phyloP scores from a whole-genome alignment of 2,888 invertebrate species.

The Xanthostigma xanthostigma region DNA sequence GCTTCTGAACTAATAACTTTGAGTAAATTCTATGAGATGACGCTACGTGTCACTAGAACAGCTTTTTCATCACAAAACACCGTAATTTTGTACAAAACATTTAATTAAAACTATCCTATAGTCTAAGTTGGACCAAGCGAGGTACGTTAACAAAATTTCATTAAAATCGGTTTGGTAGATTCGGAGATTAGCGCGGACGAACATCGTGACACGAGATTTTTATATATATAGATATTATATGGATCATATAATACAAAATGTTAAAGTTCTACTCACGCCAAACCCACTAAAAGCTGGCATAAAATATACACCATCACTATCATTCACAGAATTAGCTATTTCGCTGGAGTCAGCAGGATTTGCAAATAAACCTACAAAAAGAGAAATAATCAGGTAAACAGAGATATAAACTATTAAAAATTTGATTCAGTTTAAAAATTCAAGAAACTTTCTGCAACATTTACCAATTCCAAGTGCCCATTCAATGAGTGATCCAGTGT shows the following conservation, averaged over 20 bases:
- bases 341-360: constrained; percentile 47
- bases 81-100: too few species aligned
- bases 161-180: too few species aligned
- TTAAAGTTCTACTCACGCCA: constrained; percentile 40
- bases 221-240: too few species aligned
- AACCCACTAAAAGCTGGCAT: constrained; percentile 82
- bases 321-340: constrained; percentile 50
- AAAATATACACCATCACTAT: constrained; percentile 69
- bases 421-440: neutral
- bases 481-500: constrained; percentile 73
- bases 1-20: too few species aligned
- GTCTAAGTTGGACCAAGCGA: too few species aligned
- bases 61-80: too few species aligned
- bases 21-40: too few species aligned
- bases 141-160: too few species aligned
- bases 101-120: too few species aligned
- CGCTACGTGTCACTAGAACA: too few species aligned
- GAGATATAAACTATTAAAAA: neutral
- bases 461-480: constrained; percentile 67
- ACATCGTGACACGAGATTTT: too few species aligned
- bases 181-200: too few species aligned
- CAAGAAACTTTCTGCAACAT: constrained; percentile 6
- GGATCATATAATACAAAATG: neutral
- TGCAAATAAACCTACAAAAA: constrained; percentile 45
- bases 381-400: constrained; percentile 1